phyloP scores from a whole-genome alignment of 2,797 vertebrate genomes.

The Epinephelus coioides region DNA sequence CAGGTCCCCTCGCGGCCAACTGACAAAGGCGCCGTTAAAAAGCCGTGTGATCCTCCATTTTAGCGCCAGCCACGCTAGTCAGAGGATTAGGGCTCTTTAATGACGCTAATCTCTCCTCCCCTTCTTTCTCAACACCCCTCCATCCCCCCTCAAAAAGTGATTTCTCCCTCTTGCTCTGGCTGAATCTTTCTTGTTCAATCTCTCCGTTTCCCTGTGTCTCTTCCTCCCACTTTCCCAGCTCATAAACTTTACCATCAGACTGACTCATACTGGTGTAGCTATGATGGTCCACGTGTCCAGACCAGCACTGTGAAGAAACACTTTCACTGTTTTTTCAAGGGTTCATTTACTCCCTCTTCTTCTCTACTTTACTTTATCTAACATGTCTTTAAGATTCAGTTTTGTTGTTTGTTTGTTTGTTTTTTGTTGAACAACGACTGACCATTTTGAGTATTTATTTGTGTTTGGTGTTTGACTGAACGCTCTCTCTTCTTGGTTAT shows the following conservation, averaged over 20 bases:
- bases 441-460: conserved; percentile 10
- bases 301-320: conserved; percentile 18
- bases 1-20: conserved; percentile 86
- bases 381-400: background rate
- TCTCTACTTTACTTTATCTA: background rate
- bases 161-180: conserved; percentile 87
- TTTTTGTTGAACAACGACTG: background rate
- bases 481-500: background rate
- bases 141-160: conserved; percentile 83
- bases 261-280: conserved; percentile 66
- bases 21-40: conserved; percentile 91
- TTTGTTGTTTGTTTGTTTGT: conserved; percentile 4
- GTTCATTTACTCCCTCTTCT: conserved; percentile 31
- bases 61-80: conserved; percentile 92
- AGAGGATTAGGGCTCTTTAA: conserved; percentile 96
- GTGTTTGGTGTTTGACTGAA: background rate
- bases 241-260: conserved; percentile 84
- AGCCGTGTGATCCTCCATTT: conserved; percentile 92
- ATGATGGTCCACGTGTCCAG: conserved; percentile 74
- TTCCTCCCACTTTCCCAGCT: conserved; percentile 67
- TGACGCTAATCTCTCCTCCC: conserved; percentile 92
- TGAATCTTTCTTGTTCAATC: conserved; percentile 86
- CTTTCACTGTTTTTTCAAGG: conserved; percentile 23
- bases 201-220: conserved; percentile 17
- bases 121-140: conserved; percentile 64